Evolutionary conservation across 2,113 vertebrate genomes (phyloP), one percentile per base, ranked within the genome.

Genomic region (Onychorhynchus coronatus): DNA sequence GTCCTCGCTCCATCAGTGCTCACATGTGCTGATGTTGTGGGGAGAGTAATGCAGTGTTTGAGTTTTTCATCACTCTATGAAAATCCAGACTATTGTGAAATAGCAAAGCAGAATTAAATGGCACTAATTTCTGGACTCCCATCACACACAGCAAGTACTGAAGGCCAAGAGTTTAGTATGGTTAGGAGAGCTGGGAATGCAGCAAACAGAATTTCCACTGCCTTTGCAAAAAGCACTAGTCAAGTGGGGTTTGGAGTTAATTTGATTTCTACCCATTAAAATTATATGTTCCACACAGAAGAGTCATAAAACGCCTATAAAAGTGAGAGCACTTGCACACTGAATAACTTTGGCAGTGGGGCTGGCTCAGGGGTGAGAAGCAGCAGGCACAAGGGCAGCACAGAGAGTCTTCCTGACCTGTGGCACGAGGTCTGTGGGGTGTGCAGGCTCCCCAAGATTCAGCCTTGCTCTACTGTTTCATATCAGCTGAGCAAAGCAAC

Each of bases 231-330:
- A 89, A 92, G 49, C 80, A 65, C 89, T 79, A 67, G 61, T 82
- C 91, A 94, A 72, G 74, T 76, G 89, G 70, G 84, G 81, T 78
- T 95, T 95, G 65, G 55, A 96, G 84, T 78, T 97, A 94, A 95
- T 95, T 96, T 95, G 84, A 77, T 92, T 95, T 92, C 80, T 31
- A 78, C 73, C 84, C 80, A 95, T 94, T 95, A 91, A 87, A 91
- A 85, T 95, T 91, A 75, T 94, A 92, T 92, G 89, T 91, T 95
- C 89, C 81, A 92, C 94, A 95, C 81, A 94, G 44, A 56, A 68
- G 67, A 91, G 80, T 62, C 74, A 75, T 92, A 95, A 95, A 89
- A 83, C 0, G 66, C 74, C 91, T 58, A 70, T 93, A 91, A 90
- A 95, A 95, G 70, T 24, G n/a, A 92, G 81, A 95, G 77, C 37